These are phyloP conservation scores for Enoplosus armatus DNA, from an alignment of 2,797 vertebrate species.

Conservation along the genomic window DNA sequence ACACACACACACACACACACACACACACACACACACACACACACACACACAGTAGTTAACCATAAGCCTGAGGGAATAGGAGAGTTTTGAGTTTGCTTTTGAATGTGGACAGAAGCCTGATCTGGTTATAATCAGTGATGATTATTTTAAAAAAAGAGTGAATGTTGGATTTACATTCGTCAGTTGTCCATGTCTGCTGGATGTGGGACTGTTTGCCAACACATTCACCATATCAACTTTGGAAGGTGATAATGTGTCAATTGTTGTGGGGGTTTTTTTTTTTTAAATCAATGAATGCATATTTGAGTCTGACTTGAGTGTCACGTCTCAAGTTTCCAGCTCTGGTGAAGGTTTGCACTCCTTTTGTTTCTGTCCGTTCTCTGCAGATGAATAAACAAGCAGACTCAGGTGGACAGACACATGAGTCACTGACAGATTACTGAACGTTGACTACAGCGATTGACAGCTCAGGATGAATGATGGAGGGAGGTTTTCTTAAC, in stretches of 20 bases:
- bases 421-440: constrained; percentile 51
- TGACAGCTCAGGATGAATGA: constrained; percentile 48
- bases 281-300: not conserved
- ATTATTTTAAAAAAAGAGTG: too few relatives aligned
- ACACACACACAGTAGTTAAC: too few relatives aligned
- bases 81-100: too few relatives aligned
- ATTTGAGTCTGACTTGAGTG: not conserved
- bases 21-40: too few relatives aligned
- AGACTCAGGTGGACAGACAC: constrained; percentile 29
- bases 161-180: not conserved
- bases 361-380: constrained; percentile 14
- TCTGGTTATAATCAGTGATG: too few relatives aligned
- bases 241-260: not conserved
- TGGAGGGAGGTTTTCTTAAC: constrained; percentile 39
- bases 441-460: constrained; percentile 28
- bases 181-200: not conserved
- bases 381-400: constrained; percentile 41
- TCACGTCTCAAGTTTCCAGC: constrained; percentile 3
- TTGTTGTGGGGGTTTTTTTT: too few relatives aligned
- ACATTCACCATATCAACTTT: not conserved
- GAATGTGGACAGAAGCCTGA: too few relatives aligned
- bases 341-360: not conserved
- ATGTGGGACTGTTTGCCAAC: not conserved
- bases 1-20: too few relatives aligned
- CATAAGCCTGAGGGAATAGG: too few relatives aligned